phyloP scores from a whole-genome alignment of 2,113 vertebrate genomes.

The Oreotragus oreotragus region DNA sequence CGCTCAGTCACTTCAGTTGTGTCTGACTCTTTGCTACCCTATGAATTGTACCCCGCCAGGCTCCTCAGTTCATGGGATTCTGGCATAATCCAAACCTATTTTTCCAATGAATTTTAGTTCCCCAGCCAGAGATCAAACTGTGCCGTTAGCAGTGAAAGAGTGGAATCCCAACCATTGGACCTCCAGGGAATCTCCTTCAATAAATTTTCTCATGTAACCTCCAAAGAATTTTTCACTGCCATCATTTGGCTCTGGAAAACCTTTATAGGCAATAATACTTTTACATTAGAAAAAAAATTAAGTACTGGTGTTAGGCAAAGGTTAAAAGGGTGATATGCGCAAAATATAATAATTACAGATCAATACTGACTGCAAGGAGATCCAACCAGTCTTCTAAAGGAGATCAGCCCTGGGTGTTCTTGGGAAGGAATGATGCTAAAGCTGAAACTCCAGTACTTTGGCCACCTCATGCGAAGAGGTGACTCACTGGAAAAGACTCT shows the following conservation, averaged over 20 bases:
- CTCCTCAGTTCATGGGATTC: not conserved
- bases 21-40: not conserved
- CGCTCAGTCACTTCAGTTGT: not conserved
- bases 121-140: not conserved
- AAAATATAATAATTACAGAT: not conserved
- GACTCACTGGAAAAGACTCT: no score
- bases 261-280: not conserved
- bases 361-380: not conserved
- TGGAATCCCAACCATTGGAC: not conserved
- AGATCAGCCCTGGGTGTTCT: no score
- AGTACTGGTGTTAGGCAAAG: not conserved
- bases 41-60: not conserved
- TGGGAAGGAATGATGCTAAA: no score
- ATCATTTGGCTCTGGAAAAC: conserved; percentile 16
- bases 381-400: no score
- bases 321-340: not conserved
- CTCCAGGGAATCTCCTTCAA: not conserved
- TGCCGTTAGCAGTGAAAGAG: not conserved
- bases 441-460: no score
- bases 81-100: not conserved
- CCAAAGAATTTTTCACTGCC: not conserved
- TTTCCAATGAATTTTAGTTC: not conserved
- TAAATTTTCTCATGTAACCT: not conserved
- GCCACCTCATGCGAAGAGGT: no score
- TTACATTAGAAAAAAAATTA: not conserved